Evolutionary conservation across 2,113 vertebrate species (phyloP).

Genomic region (Bostrychus sinensis): DNA sequence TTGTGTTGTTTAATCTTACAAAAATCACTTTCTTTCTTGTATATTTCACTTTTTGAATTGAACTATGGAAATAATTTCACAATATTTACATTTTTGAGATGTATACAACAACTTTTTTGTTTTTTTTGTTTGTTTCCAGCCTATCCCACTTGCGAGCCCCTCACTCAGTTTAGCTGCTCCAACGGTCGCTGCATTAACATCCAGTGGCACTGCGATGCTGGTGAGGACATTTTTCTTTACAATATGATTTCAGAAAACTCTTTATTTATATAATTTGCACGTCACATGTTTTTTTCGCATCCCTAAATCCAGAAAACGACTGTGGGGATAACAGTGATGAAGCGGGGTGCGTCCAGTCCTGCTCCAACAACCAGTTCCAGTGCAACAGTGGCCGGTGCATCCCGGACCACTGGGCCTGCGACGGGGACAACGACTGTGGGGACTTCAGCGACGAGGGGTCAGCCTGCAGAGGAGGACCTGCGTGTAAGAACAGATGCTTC

Average conservation of each 20-base stretch:
- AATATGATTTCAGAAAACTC: neutral
- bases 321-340: conserved; percentile 96
- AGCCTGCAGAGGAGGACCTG: conserved; percentile 86
- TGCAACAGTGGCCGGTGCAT: conserved; percentile 92
- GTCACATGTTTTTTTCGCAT: neutral
- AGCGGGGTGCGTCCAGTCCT: conserved; percentile 85
- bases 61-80: too few species aligned
- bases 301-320: conserved; percentile 86
- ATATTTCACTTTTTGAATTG: too few species aligned
- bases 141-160: conserved; percentile 91
- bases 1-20: too few species aligned
- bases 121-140: conserved; percentile 75
- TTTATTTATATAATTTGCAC: neutral
- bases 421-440: conserved; percentile 97
- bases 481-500: conserved; percentile 75
- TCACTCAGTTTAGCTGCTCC: conserved; percentile 92
- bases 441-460: conserved; percentile 94
- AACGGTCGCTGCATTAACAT: conserved; percentile 92
- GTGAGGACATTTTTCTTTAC: conserved; percentile 66
- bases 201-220: conserved; percentile 96
- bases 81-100: too few species aligned
- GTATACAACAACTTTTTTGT: neutral
- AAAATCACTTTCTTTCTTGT: too few species aligned
- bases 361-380: conserved; percentile 88
- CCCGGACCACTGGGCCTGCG: conserved; percentile 92